Conservation (phyloP, 2,888 invertebrate genomes). For the Bombylius major region DNA sequence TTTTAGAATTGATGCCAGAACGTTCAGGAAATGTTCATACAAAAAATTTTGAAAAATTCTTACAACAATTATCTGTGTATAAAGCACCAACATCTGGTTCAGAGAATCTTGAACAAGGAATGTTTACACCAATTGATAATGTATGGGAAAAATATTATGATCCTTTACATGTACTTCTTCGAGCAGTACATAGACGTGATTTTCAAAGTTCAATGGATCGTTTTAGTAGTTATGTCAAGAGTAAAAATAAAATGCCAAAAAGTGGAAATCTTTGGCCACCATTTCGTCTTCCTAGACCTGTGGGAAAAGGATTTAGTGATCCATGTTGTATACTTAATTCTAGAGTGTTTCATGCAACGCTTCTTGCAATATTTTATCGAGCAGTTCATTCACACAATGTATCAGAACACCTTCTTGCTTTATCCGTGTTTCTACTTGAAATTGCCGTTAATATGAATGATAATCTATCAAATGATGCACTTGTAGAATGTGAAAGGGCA, state of each 20-base stretch:
- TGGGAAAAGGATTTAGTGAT: conserved; percentile 52
- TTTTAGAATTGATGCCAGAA: conserved; percentile 93
- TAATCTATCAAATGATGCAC: conserved; percentile 23
- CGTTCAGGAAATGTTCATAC: conserved; percentile 84
- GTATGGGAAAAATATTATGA: conserved; percentile 93
- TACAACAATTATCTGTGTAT: conserved; percentile 74
- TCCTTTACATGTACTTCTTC: conserved; percentile 79
- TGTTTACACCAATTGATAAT: conserved; percentile 71
- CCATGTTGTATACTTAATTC: conserved; percentile 40
- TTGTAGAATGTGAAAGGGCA: conserved; percentile 15
- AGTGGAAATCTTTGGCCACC: conserved; percentile 66
- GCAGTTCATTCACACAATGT: conserved; percentile 61
- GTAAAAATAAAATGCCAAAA: conserved; percentile 45
- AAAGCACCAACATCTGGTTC: conserved; percentile 61
- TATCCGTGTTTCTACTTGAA: conserved; percentile 76
- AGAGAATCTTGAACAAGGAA: conserved; percentile 75
- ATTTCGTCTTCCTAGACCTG: conserved; percentile 55
- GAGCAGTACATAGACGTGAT: conserved; percentile 84
- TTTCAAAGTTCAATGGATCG: conserved; percentile 91
- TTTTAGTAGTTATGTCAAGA: conserved; percentile 64
- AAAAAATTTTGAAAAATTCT: conserved; percentile 73
- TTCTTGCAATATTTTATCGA: conserved; percentile 73
- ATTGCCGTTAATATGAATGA: conserved; percentile 52
- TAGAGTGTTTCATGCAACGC: conserved; percentile 36
- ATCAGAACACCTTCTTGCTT: conserved; percentile 78